Evolutionary conservation across 2,888 invertebrate genomes (phyloP).

Genomic region (Synanthedon tipuliformis): DNA sequence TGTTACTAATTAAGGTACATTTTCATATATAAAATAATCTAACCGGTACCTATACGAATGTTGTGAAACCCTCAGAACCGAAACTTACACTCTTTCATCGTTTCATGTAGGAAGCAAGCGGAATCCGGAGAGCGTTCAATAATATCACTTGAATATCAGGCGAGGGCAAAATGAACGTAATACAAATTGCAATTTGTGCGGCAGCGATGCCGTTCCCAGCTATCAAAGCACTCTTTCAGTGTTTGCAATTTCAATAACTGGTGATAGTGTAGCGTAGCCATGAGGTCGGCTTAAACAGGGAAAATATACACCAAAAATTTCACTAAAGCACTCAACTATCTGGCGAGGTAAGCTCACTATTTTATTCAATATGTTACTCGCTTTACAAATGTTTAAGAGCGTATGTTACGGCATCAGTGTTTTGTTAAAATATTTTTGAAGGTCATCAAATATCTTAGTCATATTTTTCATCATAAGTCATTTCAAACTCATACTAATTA

Average conservation of each 20-base stretch:
- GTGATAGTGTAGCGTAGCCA: constrained; percentile 6
- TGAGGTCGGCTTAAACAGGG: not conserved
- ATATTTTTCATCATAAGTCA: too few species aligned
- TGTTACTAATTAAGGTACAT: too few species aligned
- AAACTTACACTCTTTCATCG: constrained; percentile 3
- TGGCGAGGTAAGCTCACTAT: too few species aligned
- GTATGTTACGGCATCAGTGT: too few species aligned
- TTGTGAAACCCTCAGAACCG: not conserved
- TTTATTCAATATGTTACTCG: too few species aligned
- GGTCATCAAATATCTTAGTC: too few species aligned
- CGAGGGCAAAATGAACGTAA: constrained; percentile 19
- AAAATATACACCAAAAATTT: not conserved
- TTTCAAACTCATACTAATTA: too few species aligned
- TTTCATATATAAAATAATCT: too few species aligned
- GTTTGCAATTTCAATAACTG: constrained; percentile 25
- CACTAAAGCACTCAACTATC: too few species aligned
- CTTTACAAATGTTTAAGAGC: too few species aligned
- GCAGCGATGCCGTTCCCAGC: constrained; percentile 12
- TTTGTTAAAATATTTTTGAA: too few species aligned
- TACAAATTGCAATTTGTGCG: constrained; percentile 25
- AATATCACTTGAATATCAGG: constrained; percentile 4
- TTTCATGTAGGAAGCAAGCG: constrained; percentile 3
- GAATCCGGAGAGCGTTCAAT: not conserved
- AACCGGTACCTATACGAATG: not conserved
- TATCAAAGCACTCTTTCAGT: constrained; percentile 22